These are phyloP conservation scores for Papilio polytes DNA, from an alignment of 1,140 invertebrate genomes.

Conservation along the genomic window DNA sequence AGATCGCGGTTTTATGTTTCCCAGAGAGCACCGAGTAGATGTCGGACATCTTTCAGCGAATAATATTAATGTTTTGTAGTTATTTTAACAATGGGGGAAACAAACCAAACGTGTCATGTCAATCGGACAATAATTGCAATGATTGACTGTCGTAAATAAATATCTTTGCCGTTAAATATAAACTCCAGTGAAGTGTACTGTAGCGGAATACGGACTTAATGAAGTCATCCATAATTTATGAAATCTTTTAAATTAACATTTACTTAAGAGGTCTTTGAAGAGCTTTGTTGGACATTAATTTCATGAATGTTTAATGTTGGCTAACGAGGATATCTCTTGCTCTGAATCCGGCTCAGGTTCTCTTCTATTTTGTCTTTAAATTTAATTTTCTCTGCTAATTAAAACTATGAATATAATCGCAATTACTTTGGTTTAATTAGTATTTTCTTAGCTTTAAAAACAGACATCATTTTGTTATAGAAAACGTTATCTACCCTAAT, in stretches of 20 bases:
- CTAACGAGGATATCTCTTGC: background rate
- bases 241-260: conserved; percentile 28
- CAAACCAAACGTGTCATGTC: too few relatives aligned
- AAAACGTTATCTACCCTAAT: background rate
- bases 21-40: too few relatives aligned
- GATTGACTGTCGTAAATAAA: background rate
- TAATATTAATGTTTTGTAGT: too few relatives aligned
- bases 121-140: too few relatives aligned
- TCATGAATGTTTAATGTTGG: conserved; percentile 15
- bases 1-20: too few relatives aligned
- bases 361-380: background rate
- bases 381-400: background rate
- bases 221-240: conserved; percentile 26
- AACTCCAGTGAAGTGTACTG: background rate
- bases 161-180: background rate
- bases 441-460: too few relatives aligned
- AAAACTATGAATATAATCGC: too few relatives aligned
- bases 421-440: too few relatives aligned
- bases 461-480: background rate
- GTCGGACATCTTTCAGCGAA: too few relatives aligned
- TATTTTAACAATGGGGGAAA: too few relatives aligned
- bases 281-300: conserved; percentile 25
- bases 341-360: background rate
- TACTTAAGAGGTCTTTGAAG: conserved; percentile 22
- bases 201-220: conserved; percentile 12